Conservation (phyloP, 1,140 invertebrate species). For the Akabosia matsudoensis region DNA sequence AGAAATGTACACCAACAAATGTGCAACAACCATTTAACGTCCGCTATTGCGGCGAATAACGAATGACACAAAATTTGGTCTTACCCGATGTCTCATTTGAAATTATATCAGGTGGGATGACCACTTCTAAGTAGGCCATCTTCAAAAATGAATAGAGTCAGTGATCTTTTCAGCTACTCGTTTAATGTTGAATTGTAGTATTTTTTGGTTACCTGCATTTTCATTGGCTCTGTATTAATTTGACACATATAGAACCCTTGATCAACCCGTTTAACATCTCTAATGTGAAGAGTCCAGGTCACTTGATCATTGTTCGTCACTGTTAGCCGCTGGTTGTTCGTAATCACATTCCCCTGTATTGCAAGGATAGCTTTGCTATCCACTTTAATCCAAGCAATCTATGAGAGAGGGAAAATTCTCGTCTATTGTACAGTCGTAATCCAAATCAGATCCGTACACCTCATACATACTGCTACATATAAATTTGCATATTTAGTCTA, state of each 20-base stretch:
- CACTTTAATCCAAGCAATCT: constrained; percentile 47
- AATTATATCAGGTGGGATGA: constrained; percentile 85
- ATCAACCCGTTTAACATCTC: constrained; percentile 75
- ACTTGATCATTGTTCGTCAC: constrained; percentile 70
- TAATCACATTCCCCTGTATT: constrained; percentile 87
- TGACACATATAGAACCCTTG: constrained; percentile 76
- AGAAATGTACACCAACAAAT: not conserved
- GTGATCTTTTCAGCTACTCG: no score
- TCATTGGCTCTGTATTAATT: constrained; percentile 90
- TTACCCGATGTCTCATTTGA: constrained; percentile 77
- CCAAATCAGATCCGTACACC: not conserved
- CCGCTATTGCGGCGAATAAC: no score
- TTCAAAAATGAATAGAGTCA: constrained; percentile 55
- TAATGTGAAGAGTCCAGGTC: constrained; percentile 82
- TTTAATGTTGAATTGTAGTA: not conserved
- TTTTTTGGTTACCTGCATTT: constrained; percentile 71
- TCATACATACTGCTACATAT: not conserved
- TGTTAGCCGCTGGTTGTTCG: constrained; percentile 71
- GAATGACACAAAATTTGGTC: no score
- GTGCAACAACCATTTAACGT: not conserved
- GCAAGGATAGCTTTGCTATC: constrained; percentile 87
- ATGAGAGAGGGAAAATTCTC: no score
- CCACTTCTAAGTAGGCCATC: constrained; percentile 80
- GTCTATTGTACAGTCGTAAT: not conserved
- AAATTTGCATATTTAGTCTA: no score